Conservation (phyloP, 2,113 vertebrate species). For the Pheucticus melanocephalus region DNA sequence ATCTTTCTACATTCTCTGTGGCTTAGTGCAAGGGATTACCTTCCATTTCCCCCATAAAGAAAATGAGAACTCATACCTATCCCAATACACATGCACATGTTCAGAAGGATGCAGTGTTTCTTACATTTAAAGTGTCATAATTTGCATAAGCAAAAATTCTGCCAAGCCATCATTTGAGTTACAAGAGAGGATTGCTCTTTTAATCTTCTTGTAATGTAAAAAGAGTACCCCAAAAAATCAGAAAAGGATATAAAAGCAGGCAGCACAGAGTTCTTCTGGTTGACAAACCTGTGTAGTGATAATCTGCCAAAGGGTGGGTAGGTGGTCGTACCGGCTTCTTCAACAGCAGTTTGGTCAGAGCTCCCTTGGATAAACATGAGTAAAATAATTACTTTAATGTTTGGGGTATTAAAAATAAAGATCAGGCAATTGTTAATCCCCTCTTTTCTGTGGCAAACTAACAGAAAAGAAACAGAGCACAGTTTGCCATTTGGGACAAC, state of each 20-base stretch:
- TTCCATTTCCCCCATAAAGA: neutral
- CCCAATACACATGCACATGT: neutral
- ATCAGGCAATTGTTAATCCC: neutral
- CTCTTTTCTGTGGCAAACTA: neutral
- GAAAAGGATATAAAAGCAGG: neutral
- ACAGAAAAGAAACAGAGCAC: neutral
- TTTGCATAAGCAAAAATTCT: neutral
- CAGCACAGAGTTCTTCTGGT: neutral
- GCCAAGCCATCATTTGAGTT: neutral
- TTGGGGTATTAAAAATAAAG: neutral
- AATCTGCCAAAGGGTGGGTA: conserved; percentile 82
- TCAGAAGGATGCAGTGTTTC: neutral
- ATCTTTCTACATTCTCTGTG: neutral
- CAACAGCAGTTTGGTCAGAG: conserved; percentile 86
- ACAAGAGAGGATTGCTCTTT: neutral
- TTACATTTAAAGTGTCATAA: neutral
- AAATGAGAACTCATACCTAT: neutral
- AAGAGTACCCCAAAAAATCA: neutral
- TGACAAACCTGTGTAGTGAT: conserved; percentile 93
- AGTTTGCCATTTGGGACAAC: neutral
- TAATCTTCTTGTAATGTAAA: neutral
- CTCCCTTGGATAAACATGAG: conserved; percentile 72
- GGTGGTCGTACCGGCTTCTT: conserved; percentile 79
- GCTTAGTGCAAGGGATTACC: neutral
- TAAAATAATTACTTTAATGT: neutral